Percentiles rank a stretch among this genome's conserved stretches.
Conservation (phyloP, 2,797 vertebrate species). For the Diplodus puntazzo region DNA sequence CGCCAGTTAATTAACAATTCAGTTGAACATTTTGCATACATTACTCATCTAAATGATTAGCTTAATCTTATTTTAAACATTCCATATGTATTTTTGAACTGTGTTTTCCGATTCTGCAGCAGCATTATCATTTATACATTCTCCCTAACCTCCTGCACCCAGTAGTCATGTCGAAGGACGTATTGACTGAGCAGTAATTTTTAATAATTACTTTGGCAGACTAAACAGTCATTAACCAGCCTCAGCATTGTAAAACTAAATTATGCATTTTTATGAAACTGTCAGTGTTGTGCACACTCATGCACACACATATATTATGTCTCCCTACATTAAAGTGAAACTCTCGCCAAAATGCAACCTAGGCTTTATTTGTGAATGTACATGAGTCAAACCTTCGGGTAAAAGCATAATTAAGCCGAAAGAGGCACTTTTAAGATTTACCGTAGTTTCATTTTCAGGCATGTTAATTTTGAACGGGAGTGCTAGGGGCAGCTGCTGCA, state of each 20-base stretch:
- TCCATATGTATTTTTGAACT: not conserved
- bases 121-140: not conserved
- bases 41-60: not conserved
- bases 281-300: not conserved
- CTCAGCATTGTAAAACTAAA: not conserved
- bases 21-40: not conserved
- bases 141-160: not conserved
- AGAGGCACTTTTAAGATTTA: no score
- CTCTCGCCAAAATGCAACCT: no score
- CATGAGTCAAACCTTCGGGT: no score
- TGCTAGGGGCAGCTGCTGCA: no score
- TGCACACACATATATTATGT: not conserved
- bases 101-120: not conserved
- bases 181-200: conserved; percentile 9
- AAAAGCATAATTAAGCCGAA: no score
- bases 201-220: conserved; percentile 21
- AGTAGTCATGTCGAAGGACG: not conserved
- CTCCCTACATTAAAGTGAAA: not conserved
- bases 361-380: no score
- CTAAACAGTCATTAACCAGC: not conserved
- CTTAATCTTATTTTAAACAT: not conserved
- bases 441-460: no score
- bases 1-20: not conserved
- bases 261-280: not conserved
- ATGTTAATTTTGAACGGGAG: no score